Conservation (phyloP, 2,888 invertebrate species). For the Philhelius pedissequus region DNA sequence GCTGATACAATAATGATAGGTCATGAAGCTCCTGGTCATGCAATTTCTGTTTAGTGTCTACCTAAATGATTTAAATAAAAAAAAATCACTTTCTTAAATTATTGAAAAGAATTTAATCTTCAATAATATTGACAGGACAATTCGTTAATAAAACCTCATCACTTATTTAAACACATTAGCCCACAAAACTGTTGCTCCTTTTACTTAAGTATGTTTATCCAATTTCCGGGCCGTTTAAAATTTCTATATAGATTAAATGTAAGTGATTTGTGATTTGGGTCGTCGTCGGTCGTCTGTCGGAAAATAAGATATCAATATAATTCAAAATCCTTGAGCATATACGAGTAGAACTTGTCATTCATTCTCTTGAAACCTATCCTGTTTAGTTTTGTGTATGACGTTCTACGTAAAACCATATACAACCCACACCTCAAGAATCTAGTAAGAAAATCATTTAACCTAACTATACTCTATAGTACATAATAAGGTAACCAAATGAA, state of each 20-base stretch:
- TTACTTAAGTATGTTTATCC: not conserved
- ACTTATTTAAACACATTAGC: not conserved
- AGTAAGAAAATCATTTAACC: not conserved
- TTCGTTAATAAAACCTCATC: not conserved
- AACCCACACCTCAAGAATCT: not conserved
- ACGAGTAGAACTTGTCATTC: conserved; percentile 4
- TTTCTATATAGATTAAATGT: not conserved
- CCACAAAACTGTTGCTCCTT: not conserved
- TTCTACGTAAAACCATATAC: conserved; percentile 11
- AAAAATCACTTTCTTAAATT: conserved; percentile 13
- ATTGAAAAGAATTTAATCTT: not conserved
- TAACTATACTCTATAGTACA: no score
- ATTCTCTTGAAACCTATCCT: not conserved
- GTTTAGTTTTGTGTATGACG: not conserved
- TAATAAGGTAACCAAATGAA: no score
- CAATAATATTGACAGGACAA: not conserved
- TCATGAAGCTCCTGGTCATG: no score
- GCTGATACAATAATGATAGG: no score
- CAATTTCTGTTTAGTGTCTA: no score
- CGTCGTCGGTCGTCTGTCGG: no score
- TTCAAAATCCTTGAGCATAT: not conserved
- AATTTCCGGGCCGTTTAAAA: not conserved
- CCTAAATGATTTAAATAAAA: no score
- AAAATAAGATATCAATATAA: conserved; percentile 9
- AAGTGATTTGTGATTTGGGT: conserved; percentile 10